A percentile compares a stretch with the other conserved stretches of the same genome.
Evolutionary conservation across 2,113 vertebrate genomes (phyloP).

Genomic region (Colinus virginianus): DNA sequence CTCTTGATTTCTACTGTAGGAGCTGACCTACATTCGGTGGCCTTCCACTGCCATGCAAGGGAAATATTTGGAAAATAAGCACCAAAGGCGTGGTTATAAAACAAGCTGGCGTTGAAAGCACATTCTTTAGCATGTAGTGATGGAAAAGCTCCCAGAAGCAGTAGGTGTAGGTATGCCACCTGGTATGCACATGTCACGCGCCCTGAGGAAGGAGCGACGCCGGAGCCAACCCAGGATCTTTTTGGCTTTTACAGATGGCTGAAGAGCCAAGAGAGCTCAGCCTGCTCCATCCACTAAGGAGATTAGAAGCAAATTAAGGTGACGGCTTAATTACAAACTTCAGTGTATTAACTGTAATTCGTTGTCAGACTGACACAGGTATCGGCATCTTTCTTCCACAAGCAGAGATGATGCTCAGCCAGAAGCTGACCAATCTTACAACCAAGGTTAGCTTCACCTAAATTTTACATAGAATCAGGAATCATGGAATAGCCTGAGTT

Average conservation of each 20-base stretch:
- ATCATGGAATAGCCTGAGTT: not conserved
- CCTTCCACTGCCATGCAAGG: not conserved
- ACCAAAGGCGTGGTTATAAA: not conserved
- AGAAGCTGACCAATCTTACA: not conserved
- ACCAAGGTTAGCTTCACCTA: not conserved
- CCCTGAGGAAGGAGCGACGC: rapidly evolving
- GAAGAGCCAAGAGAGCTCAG: not conserved
- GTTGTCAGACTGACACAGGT: not conserved
- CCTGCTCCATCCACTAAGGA: not conserved
- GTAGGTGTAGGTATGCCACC: rapidly evolving
- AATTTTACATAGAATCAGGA: not conserved
- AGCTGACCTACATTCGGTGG: not conserved
- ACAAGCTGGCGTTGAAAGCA: not conserved
- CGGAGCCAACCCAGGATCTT: not conserved
- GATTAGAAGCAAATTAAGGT: slow-evolving; percentile 31
- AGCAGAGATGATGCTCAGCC: not conserved
- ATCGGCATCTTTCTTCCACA: not conserved
- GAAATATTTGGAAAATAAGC: rapidly evolving
- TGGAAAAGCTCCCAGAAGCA: not conserved
- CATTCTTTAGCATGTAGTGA: rapidly evolving
- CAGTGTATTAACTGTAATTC: slow-evolving; percentile 19
- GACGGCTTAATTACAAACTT: slow-evolving; percentile 18
- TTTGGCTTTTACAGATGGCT: not conserved
- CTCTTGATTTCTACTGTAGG: not conserved
- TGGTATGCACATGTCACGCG: rapidly evolving